phyloP scores from a whole-genome alignment of 2,888 invertebrate genomes.

The Nyleta sp. region DNA sequence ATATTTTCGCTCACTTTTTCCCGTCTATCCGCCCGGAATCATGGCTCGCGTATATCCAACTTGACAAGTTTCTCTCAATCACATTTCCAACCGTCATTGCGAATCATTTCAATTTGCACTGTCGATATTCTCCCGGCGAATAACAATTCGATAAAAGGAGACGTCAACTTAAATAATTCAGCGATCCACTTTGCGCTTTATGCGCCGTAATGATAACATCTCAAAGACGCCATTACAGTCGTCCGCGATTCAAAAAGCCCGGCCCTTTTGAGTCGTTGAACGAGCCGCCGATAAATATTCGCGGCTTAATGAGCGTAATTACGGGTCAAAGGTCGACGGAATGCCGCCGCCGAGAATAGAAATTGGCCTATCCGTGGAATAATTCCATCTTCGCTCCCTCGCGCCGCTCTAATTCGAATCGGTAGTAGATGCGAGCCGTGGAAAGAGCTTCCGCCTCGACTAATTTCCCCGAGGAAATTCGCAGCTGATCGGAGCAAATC shows the following conservation, averaged over 20 bases:
- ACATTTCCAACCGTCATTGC: slow-evolving; percentile 26
- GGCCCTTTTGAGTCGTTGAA: too few relatives aligned
- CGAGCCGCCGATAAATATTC: slow-evolving; percentile 38
- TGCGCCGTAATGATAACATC: slow-evolving; percentile 10
- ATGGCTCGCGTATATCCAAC: slow-evolving; percentile 5
- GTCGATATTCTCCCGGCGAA: slow-evolving; percentile 4
- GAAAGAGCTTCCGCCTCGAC: slow-evolving; percentile 73
- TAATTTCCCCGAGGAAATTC: slow-evolving; percentile 80
- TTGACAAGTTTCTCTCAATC: slow-evolving; percentile 24
- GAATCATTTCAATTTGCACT: slow-evolving; percentile 28
- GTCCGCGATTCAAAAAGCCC: slow-evolving; percentile 16
- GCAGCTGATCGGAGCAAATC: slow-evolving; percentile 75
- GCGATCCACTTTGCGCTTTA: slow-evolving; percentile 6
- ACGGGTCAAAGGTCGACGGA: slow-evolving; percentile 36
- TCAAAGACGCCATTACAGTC: slow-evolving; percentile 6
- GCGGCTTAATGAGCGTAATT: slow-evolving; percentile 52
- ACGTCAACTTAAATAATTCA: slow-evolving; percentile 29
- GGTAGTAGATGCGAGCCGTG: slow-evolving; percentile 68
- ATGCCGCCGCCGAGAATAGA: slow-evolving; percentile 12
- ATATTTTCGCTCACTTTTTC: slow-evolving; percentile 10
- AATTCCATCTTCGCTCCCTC: slow-evolving; percentile 19
- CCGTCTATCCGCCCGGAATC: slow-evolving; percentile 16
- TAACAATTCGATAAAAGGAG: slow-evolving; percentile 34
- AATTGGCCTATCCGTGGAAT: slow-evolving; percentile 38
- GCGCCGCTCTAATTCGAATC: slow-evolving; percentile 39